phyloP scores from a whole-genome alignment of 2,113 vertebrate species.

The Blennius ocellaris region DNA sequence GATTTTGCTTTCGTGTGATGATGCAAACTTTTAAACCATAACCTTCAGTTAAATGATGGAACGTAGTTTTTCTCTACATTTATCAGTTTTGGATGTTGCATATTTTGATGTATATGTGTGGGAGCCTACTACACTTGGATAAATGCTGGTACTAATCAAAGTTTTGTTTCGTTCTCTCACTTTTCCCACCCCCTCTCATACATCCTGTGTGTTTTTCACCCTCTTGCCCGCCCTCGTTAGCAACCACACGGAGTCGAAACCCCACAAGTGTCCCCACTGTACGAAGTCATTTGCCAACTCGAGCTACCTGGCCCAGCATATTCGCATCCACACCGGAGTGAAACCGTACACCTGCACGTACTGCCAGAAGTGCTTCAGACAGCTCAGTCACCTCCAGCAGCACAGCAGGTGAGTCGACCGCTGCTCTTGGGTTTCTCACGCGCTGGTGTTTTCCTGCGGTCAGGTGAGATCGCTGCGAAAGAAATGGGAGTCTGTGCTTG shows the following conservation, averaged over 20 bases:
- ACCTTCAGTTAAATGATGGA: not conserved
- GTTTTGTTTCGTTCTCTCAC: not conserved
- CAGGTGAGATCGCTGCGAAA: constrained; percentile 26
- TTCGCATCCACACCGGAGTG: constrained; percentile 97
- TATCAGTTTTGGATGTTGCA: not conserved
- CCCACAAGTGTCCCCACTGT: constrained; percentile 99
- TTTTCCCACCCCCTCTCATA: constrained; percentile 22
- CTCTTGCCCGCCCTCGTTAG: constrained; percentile 74
- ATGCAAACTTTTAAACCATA: not conserved
- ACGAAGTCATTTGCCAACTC: constrained; percentile 99
- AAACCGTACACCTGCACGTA: constrained; percentile 97
- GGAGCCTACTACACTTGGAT: constrained; percentile 5
- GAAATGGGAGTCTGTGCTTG: constrained; percentile 3
- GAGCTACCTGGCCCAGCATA: constrained; percentile 97
- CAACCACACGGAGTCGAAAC: constrained; percentile 98
- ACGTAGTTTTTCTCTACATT: not conserved
- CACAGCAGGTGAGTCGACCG: constrained; percentile 91
- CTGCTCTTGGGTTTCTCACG: constrained; percentile 50
- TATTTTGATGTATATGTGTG: not conserved
- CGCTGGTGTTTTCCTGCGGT: constrained; percentile 1
- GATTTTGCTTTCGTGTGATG: not conserved
- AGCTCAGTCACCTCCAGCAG: constrained; percentile 98
- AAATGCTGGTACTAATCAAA: not conserved
- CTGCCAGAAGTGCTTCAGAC: constrained; percentile 96
- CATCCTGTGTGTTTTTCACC: constrained; percentile 15